These are phyloP conservation scores for Fragum sueziense DNA, from an alignment of 2,888 invertebrate genomes.

Conservation along the genomic window DNA sequence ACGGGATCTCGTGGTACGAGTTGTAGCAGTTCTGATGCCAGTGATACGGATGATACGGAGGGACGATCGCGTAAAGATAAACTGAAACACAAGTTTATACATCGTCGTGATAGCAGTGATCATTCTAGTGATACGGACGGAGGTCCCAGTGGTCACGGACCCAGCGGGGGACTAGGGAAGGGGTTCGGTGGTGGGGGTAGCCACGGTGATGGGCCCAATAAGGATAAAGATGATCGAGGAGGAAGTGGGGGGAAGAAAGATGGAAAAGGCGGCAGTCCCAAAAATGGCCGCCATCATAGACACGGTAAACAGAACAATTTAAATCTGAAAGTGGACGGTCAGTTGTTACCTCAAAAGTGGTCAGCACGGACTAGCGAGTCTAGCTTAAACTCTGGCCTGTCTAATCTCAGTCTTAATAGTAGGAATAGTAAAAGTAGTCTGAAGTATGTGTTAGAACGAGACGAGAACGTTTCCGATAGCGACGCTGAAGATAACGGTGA, in stretches of 20 bases:
- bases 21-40: constrained; percentile 96
- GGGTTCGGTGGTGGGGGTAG: constrained; percentile 67
- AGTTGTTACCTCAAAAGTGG: constrained; percentile 37
- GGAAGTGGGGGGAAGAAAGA: constrained; percentile 65
- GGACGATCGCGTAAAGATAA: constrained; percentile 77
- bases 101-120: constrained; percentile 80
- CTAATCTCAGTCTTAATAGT: constrained; percentile 62
- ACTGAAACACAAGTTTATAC: constrained; percentile 76
- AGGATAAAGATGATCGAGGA: constrained; percentile 62
- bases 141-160: constrained; percentile 73
- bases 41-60: constrained; percentile 87
- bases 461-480: constrained; percentile 65
- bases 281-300: constrained; percentile 58
- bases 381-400: constrained; percentile 66
- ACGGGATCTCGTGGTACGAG: constrained; percentile 89
- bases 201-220: constrained; percentile 50
- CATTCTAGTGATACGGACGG: constrained; percentile 82
- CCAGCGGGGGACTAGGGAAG: constrained; percentile 65
- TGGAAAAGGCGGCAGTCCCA: constrained; percentile 62
- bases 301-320: constrained; percentile 60
- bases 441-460: constrained; percentile 71
- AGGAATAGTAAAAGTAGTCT: constrained; percentile 67
- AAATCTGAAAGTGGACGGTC: constrained; percentile 38
- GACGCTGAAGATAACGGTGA: constrained; percentile 61
- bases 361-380: constrained; percentile 61